phyloP scores from a whole-genome alignment of 1,140 invertebrate species.

The Drosophila simulans region DNA sequence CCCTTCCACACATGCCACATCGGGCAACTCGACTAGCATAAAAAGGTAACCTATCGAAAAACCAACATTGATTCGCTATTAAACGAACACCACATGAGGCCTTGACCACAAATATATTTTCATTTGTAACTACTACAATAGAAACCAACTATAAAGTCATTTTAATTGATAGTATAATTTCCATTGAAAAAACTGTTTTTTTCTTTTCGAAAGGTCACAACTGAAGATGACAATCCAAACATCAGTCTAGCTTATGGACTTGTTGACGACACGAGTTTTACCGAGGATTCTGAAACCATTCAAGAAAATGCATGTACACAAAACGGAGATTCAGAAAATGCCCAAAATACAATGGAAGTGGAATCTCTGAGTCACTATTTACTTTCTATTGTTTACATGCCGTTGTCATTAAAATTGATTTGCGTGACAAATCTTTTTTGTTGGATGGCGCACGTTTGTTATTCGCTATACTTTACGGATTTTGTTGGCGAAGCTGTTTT shows the following conservation, averaged over 20 bases:
- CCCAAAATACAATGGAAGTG: conserved; percentile 49
- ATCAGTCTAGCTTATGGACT: neutral
- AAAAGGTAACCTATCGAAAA: too few relatives aligned
- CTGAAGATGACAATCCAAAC: neutral
- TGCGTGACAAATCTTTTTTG: conserved; percentile 98
- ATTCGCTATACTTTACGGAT: conserved; percentile 98
- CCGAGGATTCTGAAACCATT: conserved; percentile 17
- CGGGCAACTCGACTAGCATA: too few relatives aligned
- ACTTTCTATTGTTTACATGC: conserved; percentile 95
- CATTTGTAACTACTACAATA: too few relatives aligned
- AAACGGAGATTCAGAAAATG: neutral
- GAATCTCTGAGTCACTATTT: conserved; percentile 91
- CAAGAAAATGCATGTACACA: conserved; percentile 1
- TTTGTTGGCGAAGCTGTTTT: conserved; percentile 98
- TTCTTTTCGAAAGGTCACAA: neutral
- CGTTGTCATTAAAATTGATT: conserved; percentile 92
- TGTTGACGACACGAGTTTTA: conserved; percentile 64
- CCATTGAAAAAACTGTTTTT: too few relatives aligned
- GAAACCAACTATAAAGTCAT: too few relatives aligned
- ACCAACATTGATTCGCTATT: too few relatives aligned
- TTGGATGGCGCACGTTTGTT: conserved; percentile 99
- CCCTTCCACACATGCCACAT: too few relatives aligned
- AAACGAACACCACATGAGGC: too few relatives aligned
- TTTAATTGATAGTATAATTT: too few relatives aligned
- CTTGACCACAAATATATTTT: too few relatives aligned